phyloP scores from a whole-genome alignment of 2,888 invertebrate species.

The Agrotis segetum region DNA sequence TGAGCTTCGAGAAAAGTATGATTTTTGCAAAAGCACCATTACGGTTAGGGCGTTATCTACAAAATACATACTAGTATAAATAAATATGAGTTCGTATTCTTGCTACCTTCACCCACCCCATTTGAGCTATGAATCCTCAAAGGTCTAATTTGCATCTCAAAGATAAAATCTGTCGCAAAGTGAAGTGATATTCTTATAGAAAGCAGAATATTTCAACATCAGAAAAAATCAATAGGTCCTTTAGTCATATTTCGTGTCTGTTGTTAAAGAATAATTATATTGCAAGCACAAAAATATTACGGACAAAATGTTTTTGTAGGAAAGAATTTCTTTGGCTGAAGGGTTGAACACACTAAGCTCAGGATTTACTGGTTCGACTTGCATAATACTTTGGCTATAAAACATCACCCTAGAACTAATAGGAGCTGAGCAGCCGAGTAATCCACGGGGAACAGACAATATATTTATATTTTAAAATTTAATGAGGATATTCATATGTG shows the following conservation, averaged over 20 bases:
- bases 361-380: no score
- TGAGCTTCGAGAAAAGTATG: conserved; percentile 15
- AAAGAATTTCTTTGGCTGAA: no score
- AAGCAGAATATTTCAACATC: conserved; percentile 63
- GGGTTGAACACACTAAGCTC: no score
- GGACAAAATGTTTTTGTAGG: no score
- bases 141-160: conserved; percentile 82
- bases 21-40: conserved; percentile 40
- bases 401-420: no score
- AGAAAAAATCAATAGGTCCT: conserved; percentile 64
- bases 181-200: conserved; percentile 68
- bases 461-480: no score
- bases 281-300: neutral
- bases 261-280: conserved; percentile 37
- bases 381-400: no score
- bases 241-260: conserved; percentile 36
- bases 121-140: conserved; percentile 78
- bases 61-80: conserved; percentile 60
- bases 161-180: conserved; percentile 75
- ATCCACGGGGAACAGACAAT: no score
- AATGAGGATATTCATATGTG: no score
- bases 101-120: conserved; percentile 69
- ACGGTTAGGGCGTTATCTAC: conserved; percentile 26
- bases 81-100: conserved; percentile 66
- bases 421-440: no score